These are phyloP conservation scores for Acholoe squamosa DNA, from an alignment of 2,888 invertebrate species.

Conservation along the genomic window DNA sequence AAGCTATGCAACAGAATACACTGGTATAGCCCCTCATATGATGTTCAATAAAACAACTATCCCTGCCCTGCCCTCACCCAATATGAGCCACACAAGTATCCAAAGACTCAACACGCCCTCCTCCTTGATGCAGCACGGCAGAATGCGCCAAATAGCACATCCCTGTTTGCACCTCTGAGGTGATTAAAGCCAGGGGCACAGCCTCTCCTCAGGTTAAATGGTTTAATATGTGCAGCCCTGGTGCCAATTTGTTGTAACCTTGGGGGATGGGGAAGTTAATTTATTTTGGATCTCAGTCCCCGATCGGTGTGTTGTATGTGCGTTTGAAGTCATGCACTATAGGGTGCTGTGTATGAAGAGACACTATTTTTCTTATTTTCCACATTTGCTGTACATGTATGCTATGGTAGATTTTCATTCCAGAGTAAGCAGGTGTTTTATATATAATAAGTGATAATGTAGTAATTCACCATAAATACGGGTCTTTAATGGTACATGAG, in stretches of 20 bases:
- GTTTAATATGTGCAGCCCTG: background rate
- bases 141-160: background rate
- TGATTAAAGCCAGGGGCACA: background rate
- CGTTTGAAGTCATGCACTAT: background rate
- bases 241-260: slow-evolving; percentile 11
- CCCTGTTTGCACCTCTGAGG: background rate
- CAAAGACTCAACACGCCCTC: no score
- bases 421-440: no score
- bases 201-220: slow-evolving; percentile 24
- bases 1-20: no score
- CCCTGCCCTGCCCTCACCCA: no score
- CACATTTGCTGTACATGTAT: no score
- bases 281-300: background rate
- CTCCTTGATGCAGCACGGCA: background rate
- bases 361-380: no score
- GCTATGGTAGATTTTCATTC: no score
- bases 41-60: no score
- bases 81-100: background rate
- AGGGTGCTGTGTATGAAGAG: background rate
- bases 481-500: no score
- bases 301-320: background rate
- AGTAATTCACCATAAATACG: no score
- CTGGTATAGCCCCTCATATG: no score
- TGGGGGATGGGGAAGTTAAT: background rate
- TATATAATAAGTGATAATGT: no score